Conservation (phyloP, 2,888 invertebrate species). For the Syrista parreyssii region DNA sequence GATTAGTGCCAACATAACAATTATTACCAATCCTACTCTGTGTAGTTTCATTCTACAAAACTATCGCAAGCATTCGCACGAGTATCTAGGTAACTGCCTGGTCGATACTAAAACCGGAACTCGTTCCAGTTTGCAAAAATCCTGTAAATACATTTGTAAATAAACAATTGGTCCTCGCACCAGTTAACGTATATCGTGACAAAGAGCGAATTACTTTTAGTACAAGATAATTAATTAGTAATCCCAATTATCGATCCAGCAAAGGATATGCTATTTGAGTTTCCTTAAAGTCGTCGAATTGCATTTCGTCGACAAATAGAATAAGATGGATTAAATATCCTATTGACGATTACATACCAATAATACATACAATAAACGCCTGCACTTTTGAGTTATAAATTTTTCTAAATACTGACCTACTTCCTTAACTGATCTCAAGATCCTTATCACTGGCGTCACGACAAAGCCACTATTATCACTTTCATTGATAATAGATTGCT, state of each 20-base stretch:
- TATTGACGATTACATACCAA: too few species aligned
- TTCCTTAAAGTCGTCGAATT: too few species aligned
- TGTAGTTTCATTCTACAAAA: background rate
- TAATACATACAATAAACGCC: too few species aligned
- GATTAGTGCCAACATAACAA: background rate
- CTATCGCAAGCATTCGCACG: background rate
- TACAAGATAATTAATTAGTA: background rate
- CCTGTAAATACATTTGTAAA: background rate
- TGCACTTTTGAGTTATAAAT: too few species aligned
- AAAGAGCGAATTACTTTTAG: background rate
- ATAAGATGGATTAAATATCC: too few species aligned
- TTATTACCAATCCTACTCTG: background rate
- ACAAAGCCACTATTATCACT: too few species aligned
- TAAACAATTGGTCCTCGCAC: background rate
- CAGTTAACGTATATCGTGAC: background rate
- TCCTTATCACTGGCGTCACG: too few species aligned
- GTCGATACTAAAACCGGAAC: background rate
- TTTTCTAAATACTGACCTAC: too few species aligned
- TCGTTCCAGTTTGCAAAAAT: background rate
- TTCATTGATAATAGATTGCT: constrained; percentile 18
- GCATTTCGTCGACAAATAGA: background rate
- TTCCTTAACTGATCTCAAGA: too few species aligned
- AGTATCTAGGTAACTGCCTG: background rate
- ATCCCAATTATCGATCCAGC: background rate
- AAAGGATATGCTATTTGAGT: background rate